Evolutionary conservation across 1,140 invertebrate genomes (phyloP), one percentile per base, ranked within the genome.

Genomic region (Leptopilina clavipes): DNA sequence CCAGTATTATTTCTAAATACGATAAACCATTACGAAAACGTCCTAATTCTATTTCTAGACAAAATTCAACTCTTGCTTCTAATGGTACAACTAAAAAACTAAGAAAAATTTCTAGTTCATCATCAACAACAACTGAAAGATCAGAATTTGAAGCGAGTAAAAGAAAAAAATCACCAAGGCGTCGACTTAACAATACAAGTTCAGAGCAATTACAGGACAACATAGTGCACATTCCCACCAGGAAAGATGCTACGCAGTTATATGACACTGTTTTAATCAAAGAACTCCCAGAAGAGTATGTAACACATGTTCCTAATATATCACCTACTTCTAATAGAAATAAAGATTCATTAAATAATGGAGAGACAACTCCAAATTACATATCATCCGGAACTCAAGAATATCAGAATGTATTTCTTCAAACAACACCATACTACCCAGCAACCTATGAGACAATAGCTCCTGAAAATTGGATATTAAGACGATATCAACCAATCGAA

Each of bases 401-500:
- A 65, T 31, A n/a, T 31, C 22, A n/a, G 22, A 14, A 31, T 31
- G 6, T 65, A n/a, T 52, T 17, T 52, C 7, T 6, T 52, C 48
- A 52, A 52, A 52, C 22, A 31, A 65, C 3, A n/a, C 25, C 59
- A 14, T 25, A 65, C n/a, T 65, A 65, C 2, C 5, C 2, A 59
- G 3, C 56, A 25, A 25, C 19, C 3, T 22, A 65, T 14, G 3
- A 14, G 14, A 31, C 59, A 37, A 14, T 11, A 65, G 25, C 22
- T 11, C 65, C 12, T n/a, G 9, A 31, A 31, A 54, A 22, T 14
- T 43, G 11, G 59, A 70, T 5, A 71, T 43, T 10, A 48, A 44
- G 19, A 70, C 25, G 19, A 17, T 71, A 72, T 1, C 37, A 19
- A 25, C 73, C 19, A 59, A 7, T 1, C 70, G 70, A 73, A 70